Evolutionary conservation across 2,797 vertebrate genomes (phyloP), one percentile per base, ranked within the genome.

Genomic region (Pygocentrus nattereri): DNA sequence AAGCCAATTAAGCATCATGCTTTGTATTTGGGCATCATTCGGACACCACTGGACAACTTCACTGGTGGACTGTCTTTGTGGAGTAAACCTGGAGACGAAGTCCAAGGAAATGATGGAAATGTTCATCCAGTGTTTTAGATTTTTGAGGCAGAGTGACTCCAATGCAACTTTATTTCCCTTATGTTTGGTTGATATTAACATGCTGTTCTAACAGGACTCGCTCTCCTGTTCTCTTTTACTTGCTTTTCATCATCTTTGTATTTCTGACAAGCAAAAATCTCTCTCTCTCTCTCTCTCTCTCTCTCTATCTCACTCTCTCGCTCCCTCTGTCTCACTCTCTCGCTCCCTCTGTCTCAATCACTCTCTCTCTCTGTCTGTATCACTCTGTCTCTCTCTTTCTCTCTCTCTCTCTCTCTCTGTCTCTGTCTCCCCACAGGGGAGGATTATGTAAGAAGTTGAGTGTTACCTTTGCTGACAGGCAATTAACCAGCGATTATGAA

Each of bases 401-500:
- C 1, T 70, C 18, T 38, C 30, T 71, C n/a, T 69, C 72, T 44
- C 38, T 58, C 73, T 18, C 10, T 21, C 74, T 76, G 49, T 52
- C n/a, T 34, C 34, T 2, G 49, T 27, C 30, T 21, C 41, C 25
- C 76, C 62, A 34, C 75, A 81, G 87, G 78, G 82, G 75, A 47
- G 82, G 76, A 74, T 92, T 91, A 85, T 62, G 44, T 90, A 92
- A 91, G 83, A 61, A 74, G 85, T 76, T 83, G 79, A 91, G 87
- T 77, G 89, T 87, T 89, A 89, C 89, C 88, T 93, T 90, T 83
- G 89, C 88, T 54, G 72, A 91, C 88, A 92, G 89, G 80, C 91
- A 90, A 89, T 93, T 92, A 92, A 83, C 85, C 85, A n/a, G 27
- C 50, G 71, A 90, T 92, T 90, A 89, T 83, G 85, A 91, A 91